These are phyloP conservation scores for Eurois occulta DNA, from an alignment of 2,888 invertebrate genomes.

Conservation along the genomic window DNA sequence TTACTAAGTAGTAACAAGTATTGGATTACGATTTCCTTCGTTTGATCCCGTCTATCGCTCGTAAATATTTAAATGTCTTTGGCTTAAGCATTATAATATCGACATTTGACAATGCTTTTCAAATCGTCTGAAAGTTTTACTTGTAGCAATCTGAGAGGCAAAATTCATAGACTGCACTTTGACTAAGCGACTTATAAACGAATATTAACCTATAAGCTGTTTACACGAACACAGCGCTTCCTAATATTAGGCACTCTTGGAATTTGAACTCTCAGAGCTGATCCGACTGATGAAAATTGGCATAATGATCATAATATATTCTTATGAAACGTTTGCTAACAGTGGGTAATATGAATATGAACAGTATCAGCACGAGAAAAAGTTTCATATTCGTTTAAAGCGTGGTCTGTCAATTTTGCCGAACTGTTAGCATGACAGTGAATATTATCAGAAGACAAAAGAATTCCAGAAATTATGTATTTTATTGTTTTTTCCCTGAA, in stretches of 20 bases:
- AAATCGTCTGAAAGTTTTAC: not conserved
- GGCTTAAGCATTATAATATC: not conserved
- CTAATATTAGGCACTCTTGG: not conserved
- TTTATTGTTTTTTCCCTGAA: conserved; percentile 42
- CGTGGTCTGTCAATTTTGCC: not conserved
- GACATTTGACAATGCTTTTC: not conserved
- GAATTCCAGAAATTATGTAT: conserved; percentile 61
- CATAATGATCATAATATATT: not conserved
- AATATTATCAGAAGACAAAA: conserved; percentile 29
- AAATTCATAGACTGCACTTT: not conserved
- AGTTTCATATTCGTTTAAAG: not conserved
- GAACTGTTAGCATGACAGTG: conserved; percentile 4
- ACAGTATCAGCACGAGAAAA: not conserved
- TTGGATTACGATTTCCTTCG: not conserved
- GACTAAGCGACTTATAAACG: not conserved
- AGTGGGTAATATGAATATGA: not conserved
- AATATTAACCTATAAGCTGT: not conserved
- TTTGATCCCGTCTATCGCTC: not conserved
- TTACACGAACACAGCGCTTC: not conserved
- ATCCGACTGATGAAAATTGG: no score
- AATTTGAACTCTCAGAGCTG: not conserved
- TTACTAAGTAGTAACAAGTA: not conserved
- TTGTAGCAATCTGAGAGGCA: conserved; percentile 7
- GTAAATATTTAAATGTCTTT: not conserved
- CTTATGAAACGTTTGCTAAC: not conserved